Evolutionary conservation across 2,797 vertebrate species (phyloP), one percentile per base, ranked within the genome.

Genomic region (Schizothorax lantsangensis): DNA sequence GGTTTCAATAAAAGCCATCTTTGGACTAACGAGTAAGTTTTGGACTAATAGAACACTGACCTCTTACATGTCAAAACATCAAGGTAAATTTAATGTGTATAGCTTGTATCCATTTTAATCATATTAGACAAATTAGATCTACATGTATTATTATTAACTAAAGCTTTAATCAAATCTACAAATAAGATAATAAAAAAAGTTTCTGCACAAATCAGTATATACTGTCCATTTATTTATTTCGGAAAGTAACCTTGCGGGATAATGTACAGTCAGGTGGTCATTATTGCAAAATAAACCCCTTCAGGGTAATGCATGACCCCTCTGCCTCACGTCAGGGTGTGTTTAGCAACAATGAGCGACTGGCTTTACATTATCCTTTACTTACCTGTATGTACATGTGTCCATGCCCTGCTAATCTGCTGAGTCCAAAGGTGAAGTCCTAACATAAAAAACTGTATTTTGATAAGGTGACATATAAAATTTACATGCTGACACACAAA

Each of bases 341-440:
- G 17, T 79, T 79, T 79, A 38, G 30, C 30, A 77, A 38, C 62
- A 43, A 62, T 47, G 2, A 68, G 26, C 0, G 1, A 66, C 6
- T 59, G 21, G 52, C 11, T n/a, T 59, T 47, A 49, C 47, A 49
- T 33, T 52, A 33, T 6, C 11, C 33, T 11, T 78, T 38, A 54
- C 74, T 77, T 57, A 9, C 33, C 33, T 38, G 21, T 15, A 8
- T 36, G 26, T 19, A 52, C n/a, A 26, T 66, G 19, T 69, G 64
- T 81, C 43, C 43, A 69, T 66, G 26, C 2, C 64, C 64, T 81
- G 30, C 12, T 81, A 81, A 81, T 52, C 79, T 81, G 43, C 21
- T 69, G 17, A 52, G 80, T 81, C 64, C 45, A 69, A 81, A 81
- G 80, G 45, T 81, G 11, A 71, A 38, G 6, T 52, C 21, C 69